Conservation (phyloP, 1,140 invertebrate genomes). For the Venustaconcha ellipsiformis region DNA sequence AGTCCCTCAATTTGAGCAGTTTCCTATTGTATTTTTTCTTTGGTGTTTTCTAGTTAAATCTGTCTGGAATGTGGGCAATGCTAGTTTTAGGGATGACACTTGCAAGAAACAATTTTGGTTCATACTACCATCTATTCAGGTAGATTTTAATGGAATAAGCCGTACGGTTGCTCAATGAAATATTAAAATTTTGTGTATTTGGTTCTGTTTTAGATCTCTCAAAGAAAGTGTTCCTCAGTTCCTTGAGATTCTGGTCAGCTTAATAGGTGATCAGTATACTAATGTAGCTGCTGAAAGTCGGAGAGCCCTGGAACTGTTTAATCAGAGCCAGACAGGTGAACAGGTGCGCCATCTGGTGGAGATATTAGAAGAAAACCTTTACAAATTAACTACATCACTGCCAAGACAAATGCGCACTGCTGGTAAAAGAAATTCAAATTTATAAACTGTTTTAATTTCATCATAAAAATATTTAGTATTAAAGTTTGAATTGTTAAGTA, state of each 20-base stretch:
- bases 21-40: no score
- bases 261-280: conserved; percentile 52
- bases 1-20: no score
- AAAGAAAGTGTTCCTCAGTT: conserved; percentile 42
- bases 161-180: no score
- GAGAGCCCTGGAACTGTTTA: conserved; percentile 46
- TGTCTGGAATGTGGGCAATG: no score
- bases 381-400: conserved; percentile 49
- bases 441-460: no score
- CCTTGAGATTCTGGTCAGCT: conserved; percentile 53
- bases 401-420: conserved; percentile 55
- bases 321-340: conserved; percentile 27
- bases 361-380: conserved; percentile 61
- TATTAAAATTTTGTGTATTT: not conserved
- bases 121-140: no score
- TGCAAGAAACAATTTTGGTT: no score
- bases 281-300: conserved; percentile 48
- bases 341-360: conserved; percentile 48
- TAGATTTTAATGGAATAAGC: no score
- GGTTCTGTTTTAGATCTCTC: conserved; percentile 47
- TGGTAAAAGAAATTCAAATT: conserved; percentile 29
- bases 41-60: no score
- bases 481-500: no score
- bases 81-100: no score
- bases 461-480: no score